Percentiles rank a stretch among this genome's conserved stretches.
These are phyloP conservation scores for Eilema sororculum DNA, from an alignment of 2,888 invertebrate genomes.

Conservation along the genomic window DNA sequence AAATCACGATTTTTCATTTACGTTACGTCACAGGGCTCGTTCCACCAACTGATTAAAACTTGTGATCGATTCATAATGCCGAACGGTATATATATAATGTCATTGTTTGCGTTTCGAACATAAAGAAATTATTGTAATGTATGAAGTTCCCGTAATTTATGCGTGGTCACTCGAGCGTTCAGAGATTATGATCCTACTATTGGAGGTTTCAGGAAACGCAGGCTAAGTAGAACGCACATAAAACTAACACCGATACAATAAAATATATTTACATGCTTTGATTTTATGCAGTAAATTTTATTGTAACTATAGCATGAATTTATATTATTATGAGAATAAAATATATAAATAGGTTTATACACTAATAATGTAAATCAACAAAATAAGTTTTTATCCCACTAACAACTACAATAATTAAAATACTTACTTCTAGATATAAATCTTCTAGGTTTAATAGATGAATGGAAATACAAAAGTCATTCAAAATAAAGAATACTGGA, in stretches of 20 bases:
- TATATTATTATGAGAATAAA: too few relatives aligned
- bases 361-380: too few relatives aligned
- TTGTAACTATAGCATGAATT: too few relatives aligned
- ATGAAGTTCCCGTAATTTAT: slow-evolving; percentile 35
- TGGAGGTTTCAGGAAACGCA: slow-evolving; percentile 9
- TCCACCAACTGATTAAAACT: slow-evolving; percentile 55
- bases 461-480: too few relatives aligned
- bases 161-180: slow-evolving; percentile 29
- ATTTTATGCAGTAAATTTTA: not conserved
- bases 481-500: too few relatives aligned
- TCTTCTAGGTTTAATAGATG: too few relatives aligned
- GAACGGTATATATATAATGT: slow-evolving; percentile 10
- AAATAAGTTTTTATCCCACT: too few relatives aligned
- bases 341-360: too few relatives aligned
- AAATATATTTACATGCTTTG: not conserved
- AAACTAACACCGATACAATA: not conserved
- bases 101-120: slow-evolving; percentile 28
- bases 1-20: slow-evolving; percentile 40
- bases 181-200: slow-evolving; percentile 35
- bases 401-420: too few relatives aligned
- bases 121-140: slow-evolving; percentile 34
- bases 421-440: too few relatives aligned
- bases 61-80: slow-evolving; percentile 33
- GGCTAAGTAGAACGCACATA: not conserved
- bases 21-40: slow-evolving; percentile 46